phyloP scores from a whole-genome alignment of 1,140 invertebrate species.

The Drosophila ogumai region DNA sequence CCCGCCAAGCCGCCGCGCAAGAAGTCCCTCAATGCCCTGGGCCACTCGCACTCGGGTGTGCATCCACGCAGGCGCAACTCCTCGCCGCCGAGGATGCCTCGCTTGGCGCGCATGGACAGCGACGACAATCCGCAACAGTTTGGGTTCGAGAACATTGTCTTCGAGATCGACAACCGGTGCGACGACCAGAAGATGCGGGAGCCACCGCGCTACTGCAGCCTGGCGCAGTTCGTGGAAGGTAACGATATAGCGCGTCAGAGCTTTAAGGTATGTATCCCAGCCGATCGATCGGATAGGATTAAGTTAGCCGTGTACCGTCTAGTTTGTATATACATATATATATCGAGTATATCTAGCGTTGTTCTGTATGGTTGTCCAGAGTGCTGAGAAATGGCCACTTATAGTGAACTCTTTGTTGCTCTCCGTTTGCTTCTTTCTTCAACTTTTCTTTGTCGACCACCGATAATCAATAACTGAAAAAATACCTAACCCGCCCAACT shows the following conservation, averaged over 20 bases:
- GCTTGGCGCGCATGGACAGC: conserved; percentile 75
- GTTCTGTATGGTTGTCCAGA: conserved; percentile 66
- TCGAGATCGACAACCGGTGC: conserved; percentile 87
- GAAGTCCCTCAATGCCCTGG: conserved; percentile 65
- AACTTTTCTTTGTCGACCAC: conserved; percentile 56
- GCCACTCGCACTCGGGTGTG: conserved; percentile 55
- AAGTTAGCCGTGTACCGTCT: conserved; percentile 30
- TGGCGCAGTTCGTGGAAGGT: conserved; percentile 92
- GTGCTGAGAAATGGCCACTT: conserved; percentile 69
- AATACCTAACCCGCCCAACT: conserved; percentile 32
- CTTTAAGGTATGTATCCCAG: conserved; percentile 86
- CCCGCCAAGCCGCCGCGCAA: conserved; percentile 68
- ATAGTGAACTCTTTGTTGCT: conserved; percentile 81
- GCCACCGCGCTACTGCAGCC: conserved; percentile 89
- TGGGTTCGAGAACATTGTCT: conserved; percentile 89
- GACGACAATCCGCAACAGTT: conserved; percentile 87
- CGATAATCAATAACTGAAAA: conserved; percentile 36
- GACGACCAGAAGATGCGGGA: conserved; percentile 86
- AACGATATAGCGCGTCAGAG: conserved; percentile 92
- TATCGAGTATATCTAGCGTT: conserved; percentile 41
- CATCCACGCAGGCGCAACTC: conserved; percentile 85
- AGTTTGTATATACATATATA: conserved; percentile 18
- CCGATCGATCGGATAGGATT: conserved; percentile 5
- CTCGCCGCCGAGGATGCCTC: conserved; percentile 65
- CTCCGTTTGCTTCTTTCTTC: conserved; percentile 80